These are phyloP conservation scores for Cebus imitator DNA, from an alignment of 2,113 vertebrate genomes.

Conservation along the genomic window DNA sequence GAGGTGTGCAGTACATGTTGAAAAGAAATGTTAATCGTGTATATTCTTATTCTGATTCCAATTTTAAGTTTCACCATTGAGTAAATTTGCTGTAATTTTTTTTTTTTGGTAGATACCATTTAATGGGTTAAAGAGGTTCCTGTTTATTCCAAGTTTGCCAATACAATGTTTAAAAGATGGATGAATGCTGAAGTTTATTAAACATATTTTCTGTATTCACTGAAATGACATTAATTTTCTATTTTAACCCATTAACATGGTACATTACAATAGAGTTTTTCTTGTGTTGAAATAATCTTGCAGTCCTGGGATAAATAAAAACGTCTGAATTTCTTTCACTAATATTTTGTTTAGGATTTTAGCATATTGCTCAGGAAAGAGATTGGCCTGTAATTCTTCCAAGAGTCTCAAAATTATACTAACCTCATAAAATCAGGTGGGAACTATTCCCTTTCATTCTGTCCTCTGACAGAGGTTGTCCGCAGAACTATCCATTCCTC, in stretches of 20 bases:
- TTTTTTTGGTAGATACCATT: neutral
- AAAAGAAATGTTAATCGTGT: neutral
- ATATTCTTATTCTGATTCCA: constrained; percentile 6
- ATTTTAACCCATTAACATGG: constrained; percentile 23
- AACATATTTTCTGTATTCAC: neutral
- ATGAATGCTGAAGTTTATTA: constrained; percentile 27
- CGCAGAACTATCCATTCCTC: constrained; percentile 52
- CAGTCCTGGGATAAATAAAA: neutral
- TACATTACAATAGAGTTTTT: neutral
- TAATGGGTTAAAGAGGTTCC: neutral
- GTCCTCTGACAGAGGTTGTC: constrained; percentile 37
- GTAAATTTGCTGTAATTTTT: constrained; percentile 2
- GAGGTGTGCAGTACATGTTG: neutral
- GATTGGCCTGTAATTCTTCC: neutral
- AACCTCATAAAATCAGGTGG: constrained; percentile 36
- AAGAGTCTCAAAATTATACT: constrained; percentile 30
- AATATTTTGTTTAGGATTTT: constrained; percentile 42
- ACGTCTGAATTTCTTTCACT: constrained; percentile 13
- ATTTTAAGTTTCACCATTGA: constrained; percentile 43
- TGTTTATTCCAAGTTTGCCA: constrained; percentile 36
- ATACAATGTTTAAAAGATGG: constrained; percentile 16
- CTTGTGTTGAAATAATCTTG: neutral
- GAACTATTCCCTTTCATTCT: constrained; percentile 46
- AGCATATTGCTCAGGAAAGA: constrained; percentile 34
- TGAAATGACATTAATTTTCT: constrained; percentile 25